Evolutionary conservation across 2,888 invertebrate genomes (phyloP), one percentile per base, ranked within the genome.

Genomic region (Cheilosia variabilis): DNA sequence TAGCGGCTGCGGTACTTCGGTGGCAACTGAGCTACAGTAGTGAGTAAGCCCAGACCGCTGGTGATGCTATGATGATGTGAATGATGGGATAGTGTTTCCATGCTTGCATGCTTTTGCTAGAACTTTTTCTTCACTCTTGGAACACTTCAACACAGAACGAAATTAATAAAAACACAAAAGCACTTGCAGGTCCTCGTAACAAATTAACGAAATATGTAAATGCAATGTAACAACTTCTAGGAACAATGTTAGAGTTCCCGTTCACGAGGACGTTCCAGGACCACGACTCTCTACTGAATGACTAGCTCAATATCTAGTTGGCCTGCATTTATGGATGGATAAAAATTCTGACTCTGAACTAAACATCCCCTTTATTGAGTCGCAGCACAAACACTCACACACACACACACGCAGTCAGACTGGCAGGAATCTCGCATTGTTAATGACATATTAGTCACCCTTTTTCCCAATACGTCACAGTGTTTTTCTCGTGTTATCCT

Each of bases 1-100:
- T 92, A 92, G 58, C 92, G 92, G 78, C 92, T 92, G 88, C 92
- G 92, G 88, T 92, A 92, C 88, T 92, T 92, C 55, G 91, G 91
- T 60, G 92, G 92, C 87, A 92, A 87, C 63, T 92, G 91, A 62
- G 91, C 91, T 80, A 92, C 92, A 4, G 92, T 92, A 73, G 92
- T 92, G 81, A 92, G 88, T 80, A 92, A 88, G 0, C 92, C 92
- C 77, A 91, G 69, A 0, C 92, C 91, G 73, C 91, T 90, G 27
- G 91, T 90, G 88, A 91, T 88, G 50, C 90, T 89, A 37, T 84
- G 87, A 41, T 63, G 76, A 53, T 77, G 76, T 2, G 66, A 55
- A 15, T 58, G 72, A 13, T 84, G 87, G 10, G 84, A 87, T 73
- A 84, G 58, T 37, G 84, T 72, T 72, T 66, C 84, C 84, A 87